These are phyloP conservation scores for Eupithecia subumbrata DNA, from an alignment of 2,888 invertebrate species.

Conservation along the genomic window DNA sequence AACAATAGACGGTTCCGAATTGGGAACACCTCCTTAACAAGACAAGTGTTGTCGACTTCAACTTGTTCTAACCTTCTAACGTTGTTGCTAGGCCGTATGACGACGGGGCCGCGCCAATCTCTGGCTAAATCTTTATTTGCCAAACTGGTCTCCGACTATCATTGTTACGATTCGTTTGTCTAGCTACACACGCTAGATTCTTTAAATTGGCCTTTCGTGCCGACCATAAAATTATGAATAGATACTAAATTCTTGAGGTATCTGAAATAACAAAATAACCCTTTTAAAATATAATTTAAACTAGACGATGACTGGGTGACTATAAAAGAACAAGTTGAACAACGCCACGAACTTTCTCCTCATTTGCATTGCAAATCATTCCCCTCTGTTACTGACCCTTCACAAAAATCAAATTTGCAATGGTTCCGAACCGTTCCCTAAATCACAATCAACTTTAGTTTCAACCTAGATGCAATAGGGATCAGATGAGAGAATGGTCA, in stretches of 20 bases:
- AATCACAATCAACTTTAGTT: conserved; percentile 36
- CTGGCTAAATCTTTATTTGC: conserved; percentile 32
- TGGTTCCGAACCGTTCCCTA: conserved; percentile 43
- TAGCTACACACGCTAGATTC: neutral
- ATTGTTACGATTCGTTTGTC: conserved; percentile 16
- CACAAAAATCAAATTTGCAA: conserved; percentile 43
- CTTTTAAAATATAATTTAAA: conserved; percentile 8
- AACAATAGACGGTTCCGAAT: conserved; percentile 43
- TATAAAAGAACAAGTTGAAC: conserved; percentile 18
- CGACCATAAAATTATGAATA: neutral
- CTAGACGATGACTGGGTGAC: conserved; percentile 11
- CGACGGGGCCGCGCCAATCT: conserved; percentile 18
- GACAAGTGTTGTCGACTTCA: conserved; percentile 35
- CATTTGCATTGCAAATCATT: conserved; percentile 22
- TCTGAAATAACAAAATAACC: neutral
- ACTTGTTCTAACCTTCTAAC: conserved; percentile 28
- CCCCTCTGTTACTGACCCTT: conserved; percentile 34
- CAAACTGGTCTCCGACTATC: conserved; percentile 32
- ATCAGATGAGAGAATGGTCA: neutral
- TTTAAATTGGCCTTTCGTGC: neutral
- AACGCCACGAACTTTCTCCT: conserved; percentile 36
- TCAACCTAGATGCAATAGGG: neutral
- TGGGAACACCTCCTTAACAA: conserved; percentile 41
- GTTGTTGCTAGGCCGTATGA: conserved; percentile 39
- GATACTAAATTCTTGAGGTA: neutral